Evolutionary conservation across 2,797 vertebrate species (phyloP).

Genomic region (Prunella strophiata): DNA sequence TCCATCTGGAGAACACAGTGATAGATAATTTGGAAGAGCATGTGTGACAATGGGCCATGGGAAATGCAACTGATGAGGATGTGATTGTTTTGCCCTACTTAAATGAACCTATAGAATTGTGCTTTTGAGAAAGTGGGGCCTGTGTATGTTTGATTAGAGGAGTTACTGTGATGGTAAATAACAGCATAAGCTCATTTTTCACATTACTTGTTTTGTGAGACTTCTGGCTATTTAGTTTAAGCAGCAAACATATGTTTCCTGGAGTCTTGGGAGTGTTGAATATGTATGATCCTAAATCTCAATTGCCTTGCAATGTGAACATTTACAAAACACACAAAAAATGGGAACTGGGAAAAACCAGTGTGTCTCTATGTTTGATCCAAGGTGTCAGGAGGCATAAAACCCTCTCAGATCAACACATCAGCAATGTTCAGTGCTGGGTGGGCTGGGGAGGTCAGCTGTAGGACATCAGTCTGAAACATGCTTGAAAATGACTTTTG

Average conservation of each 20-base stretch:
- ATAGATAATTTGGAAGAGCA: neutral
- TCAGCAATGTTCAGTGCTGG: neutral
- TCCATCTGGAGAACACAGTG: neutral
- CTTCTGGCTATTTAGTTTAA: neutral
- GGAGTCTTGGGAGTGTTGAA: neutral
- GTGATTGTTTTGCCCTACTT: neutral
- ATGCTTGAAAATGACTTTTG: neutral
- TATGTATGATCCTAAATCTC: neutral
- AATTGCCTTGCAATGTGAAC: neutral
- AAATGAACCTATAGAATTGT: neutral
- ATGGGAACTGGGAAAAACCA: neutral
- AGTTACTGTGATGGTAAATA: neutral
- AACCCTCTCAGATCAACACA: neutral
- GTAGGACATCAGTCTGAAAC: neutral
- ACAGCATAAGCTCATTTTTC: neutral
- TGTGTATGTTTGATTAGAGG: neutral
- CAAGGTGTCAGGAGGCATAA: neutral
- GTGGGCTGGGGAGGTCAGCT: neutral
- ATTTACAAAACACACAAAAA: neutral
- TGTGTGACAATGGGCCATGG: neutral
- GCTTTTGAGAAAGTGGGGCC: neutral
- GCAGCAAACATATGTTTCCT: neutral
- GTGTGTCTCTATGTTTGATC: neutral
- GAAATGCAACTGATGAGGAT: neutral
- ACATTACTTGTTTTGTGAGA: neutral